A percentile compares a stretch with the other conserved stretches of the same genome.
Conservation (phyloP, 1,140 invertebrate species). For the Plutomurus gul region DNA sequence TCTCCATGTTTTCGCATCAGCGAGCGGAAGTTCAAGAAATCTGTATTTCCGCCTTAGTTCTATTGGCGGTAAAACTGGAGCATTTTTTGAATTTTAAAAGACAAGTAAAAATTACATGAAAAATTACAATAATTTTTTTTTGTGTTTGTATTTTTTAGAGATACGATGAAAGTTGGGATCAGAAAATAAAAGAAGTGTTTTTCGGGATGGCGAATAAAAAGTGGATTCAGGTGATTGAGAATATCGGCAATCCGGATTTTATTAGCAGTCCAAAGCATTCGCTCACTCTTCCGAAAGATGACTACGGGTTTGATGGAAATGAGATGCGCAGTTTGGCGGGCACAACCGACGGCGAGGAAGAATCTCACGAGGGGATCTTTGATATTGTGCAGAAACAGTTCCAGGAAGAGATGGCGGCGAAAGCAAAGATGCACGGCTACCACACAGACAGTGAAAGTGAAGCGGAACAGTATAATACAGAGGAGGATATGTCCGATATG, state of each 20-base stretch:
- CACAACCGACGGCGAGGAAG: neutral
- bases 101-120: neutral
- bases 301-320: neutral
- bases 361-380: neutral
- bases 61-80: neutral
- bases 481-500: neutral
- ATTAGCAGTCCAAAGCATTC: neutral
- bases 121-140: no score
- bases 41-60: neutral
- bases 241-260: no score
- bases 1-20: neutral
- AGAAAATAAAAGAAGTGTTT: neutral
- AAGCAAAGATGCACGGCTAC: neutral
- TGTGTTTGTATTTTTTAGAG: neutral
- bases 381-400: conserved; percentile 11
- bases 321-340: neutral
- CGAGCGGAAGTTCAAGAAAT: neutral
- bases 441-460: neutral
- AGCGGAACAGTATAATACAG: neutral
- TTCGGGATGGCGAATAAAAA: neutral
- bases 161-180: neutral
- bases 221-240: neutral
- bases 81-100: neutral
- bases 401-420: neutral
- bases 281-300: neutral